phyloP scores from a whole-genome alignment of 2,113 vertebrate species.

The Lota lota region DNA sequence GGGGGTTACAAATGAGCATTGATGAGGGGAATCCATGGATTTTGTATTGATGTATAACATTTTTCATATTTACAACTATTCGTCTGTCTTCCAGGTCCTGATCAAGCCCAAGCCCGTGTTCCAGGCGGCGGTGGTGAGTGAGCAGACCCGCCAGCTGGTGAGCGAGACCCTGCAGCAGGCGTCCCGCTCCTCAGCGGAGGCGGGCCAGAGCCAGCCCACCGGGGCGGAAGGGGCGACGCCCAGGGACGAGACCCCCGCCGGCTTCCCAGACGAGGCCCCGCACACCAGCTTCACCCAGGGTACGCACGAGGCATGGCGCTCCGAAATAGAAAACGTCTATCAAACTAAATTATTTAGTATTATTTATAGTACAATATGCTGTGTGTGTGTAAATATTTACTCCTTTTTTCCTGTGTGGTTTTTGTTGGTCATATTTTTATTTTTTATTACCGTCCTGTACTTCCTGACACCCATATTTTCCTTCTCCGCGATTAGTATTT shows the following conservation, averaged over 20 bases:
- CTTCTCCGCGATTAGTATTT: too few species aligned
- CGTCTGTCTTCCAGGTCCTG: slow-evolving; percentile 80
- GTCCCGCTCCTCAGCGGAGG: slow-evolving; percentile 78
- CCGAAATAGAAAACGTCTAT: background rate
- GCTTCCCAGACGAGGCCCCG: slow-evolving; percentile 78
- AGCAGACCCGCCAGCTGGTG: slow-evolving; percentile 93
- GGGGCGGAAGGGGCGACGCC: slow-evolving; percentile 77
- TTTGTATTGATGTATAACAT: slow-evolving; percentile 2
- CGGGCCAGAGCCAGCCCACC: slow-evolving; percentile 64
- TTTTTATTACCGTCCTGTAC: too few species aligned
- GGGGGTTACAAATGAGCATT: background rate
- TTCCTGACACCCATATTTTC: too few species aligned
- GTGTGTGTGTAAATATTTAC: background rate
- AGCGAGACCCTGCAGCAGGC: slow-evolving; percentile 95
- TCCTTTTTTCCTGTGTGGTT: background rate
- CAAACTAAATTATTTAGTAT: background rate
- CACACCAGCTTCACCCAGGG: slow-evolving; percentile 80
- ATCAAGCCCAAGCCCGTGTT: slow-evolving; percentile 98
- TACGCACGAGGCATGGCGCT: slow-evolving; percentile 27
- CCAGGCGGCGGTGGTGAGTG: slow-evolving; percentile 92
- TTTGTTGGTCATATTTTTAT: too few species aligned
- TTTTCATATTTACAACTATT: background rate
- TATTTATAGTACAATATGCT: background rate
- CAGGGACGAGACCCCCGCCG: slow-evolving; percentile 76
- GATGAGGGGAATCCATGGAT: too few species aligned